Evolutionary conservation across 35 echinoderm and acorn worm species (phyloP).

Genomic region (Antedon bifida): DNA sequence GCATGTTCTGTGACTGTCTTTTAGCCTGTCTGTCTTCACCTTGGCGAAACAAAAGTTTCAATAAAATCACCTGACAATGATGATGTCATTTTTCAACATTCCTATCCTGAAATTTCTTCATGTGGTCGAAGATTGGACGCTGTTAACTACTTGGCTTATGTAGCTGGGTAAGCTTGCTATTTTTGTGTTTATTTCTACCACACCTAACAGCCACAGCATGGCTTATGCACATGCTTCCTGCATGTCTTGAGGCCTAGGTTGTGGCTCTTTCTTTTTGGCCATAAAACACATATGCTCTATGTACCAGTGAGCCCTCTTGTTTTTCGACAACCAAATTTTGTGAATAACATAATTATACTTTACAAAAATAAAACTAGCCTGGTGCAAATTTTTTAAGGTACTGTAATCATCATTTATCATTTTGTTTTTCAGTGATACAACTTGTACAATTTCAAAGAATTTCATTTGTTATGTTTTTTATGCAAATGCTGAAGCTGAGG

Average conservation of each 20-base stretch:
- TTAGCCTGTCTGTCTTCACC: constrained; percentile 2
- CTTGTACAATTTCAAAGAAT: constrained; percentile 75
- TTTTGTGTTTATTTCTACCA: too few relatives aligned
- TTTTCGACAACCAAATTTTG: too few relatives aligned
- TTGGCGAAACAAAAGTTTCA: constrained; percentile 23
- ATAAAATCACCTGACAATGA: constrained; percentile 8
- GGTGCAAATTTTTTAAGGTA: too few relatives aligned
- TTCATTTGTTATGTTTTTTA: constrained; percentile 75
- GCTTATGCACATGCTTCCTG: neutral
- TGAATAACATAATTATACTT: too few relatives aligned
- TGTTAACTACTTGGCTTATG: constrained; percentile 72
- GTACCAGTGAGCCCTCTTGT: too few relatives aligned
- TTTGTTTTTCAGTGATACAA: constrained; percentile 55
- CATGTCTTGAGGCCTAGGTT: neutral
- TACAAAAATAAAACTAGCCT: too few relatives aligned
- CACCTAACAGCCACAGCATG: too few relatives aligned
- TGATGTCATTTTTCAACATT: constrained; percentile 45
- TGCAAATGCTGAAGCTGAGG: constrained; percentile 57
- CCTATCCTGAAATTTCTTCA: constrained; percentile 79
- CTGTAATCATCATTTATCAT: neutral
- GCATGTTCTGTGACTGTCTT: neutral
- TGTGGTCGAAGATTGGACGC: constrained; percentile 69
- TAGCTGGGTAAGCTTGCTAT: constrained; percentile 53
- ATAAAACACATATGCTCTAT: too few relatives aligned
- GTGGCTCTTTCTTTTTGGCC: neutral